These are phyloP conservation scores for Patagioenas fasciata DNA, from an alignment of 2,113 vertebrate species.

Conservation along the genomic window DNA sequence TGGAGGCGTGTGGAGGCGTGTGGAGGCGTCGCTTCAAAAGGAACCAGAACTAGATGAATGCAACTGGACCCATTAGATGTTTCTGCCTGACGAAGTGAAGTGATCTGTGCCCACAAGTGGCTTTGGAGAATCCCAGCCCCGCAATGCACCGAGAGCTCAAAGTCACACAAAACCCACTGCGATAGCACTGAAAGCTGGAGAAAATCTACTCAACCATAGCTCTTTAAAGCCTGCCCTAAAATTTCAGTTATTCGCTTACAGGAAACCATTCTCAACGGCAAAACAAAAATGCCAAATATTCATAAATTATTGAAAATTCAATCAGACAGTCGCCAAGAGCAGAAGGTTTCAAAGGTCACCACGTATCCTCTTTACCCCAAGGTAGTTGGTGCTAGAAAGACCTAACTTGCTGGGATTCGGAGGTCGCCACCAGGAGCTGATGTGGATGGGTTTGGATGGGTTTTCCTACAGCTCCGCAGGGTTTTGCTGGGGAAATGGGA, in stretches of 20 bases:
- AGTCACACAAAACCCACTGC: fast-evolving
- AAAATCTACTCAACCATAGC: fast-evolving
- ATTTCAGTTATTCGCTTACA: too few species aligned
- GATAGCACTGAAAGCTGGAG: background rate
- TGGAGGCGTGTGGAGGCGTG: too few species aligned
- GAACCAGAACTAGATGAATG: background rate
- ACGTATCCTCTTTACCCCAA: background rate
- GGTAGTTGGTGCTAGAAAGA: background rate
- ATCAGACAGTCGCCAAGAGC: fast-evolving
- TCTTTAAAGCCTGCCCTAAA: background rate
- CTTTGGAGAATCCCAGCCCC: background rate
- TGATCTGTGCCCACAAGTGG: background rate
- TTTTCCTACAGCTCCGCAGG: background rate
- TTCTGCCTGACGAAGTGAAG: background rate
- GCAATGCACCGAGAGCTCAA: background rate
- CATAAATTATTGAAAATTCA: background rate
- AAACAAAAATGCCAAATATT: background rate
- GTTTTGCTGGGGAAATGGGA: background rate
- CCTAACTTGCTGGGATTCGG: background rate
- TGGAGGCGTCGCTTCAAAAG: too few species aligned
- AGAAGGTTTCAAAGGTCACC: background rate
- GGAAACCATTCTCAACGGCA: background rate
- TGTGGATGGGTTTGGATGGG: too few species aligned
- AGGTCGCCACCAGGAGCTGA: background rate
- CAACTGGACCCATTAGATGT: background rate